A percentile compares a stretch with the other conserved stretches of the same genome.
These are phyloP conservation scores for Temnothorax nylanderi DNA, from an alignment of 1,140 invertebrate species.

Conservation along the genomic window DNA sequence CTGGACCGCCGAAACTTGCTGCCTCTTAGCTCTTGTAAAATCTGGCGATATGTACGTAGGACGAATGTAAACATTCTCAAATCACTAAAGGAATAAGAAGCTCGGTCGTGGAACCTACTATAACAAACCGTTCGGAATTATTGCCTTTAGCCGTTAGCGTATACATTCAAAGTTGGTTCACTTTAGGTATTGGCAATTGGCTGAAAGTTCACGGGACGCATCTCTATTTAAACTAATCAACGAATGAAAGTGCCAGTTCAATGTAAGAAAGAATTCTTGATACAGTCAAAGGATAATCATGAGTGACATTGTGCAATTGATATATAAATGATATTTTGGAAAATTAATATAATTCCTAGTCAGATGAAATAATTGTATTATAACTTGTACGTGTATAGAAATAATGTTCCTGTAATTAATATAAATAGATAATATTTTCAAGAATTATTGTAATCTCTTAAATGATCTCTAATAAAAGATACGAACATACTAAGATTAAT, in stretches of 20 bases:
- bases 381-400: neutral
- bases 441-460: neutral
- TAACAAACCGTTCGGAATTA: constrained; percentile 9
- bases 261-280: neutral
- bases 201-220: neutral
- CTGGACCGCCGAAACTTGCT: constrained; percentile 46
- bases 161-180: constrained; percentile 22
- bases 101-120: neutral
- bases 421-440: neutral
- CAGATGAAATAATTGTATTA: neutral
- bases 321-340: neutral
- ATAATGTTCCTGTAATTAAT: neutral
- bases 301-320: neutral
- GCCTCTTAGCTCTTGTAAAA: constrained; percentile 29
- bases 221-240: constrained; percentile 32
- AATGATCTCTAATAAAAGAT: constrained; percentile 9
- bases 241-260: neutral
- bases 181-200: constrained; percentile 41
- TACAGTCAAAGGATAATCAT: neutral
- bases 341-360: neutral
- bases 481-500: neutral
- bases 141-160: constrained; percentile 6
- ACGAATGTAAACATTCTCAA: constrained; percentile 44
- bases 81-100: constrained; percentile 9
- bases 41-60: constrained; percentile 29